phyloP scores from a whole-genome alignment of 2,797 vertebrate species.

The Esox lucius region DNA sequence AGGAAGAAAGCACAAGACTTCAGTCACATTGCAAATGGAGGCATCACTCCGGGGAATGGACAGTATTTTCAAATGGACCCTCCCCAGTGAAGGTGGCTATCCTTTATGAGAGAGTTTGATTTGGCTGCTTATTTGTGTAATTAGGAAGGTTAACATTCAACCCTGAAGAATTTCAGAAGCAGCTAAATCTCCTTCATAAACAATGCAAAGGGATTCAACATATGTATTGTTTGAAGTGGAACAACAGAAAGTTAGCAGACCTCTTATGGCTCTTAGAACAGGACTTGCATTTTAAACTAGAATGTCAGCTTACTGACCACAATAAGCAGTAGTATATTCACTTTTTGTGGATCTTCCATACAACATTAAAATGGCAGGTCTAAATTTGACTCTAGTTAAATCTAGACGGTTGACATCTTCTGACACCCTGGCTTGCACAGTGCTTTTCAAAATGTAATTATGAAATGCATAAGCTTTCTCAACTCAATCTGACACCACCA shows the following conservation, averaged over 20 bases:
- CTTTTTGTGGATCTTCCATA: slow-evolving; percentile 1
- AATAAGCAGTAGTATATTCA: slow-evolving; percentile 15
- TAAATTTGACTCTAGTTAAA: slow-evolving; percentile 11
- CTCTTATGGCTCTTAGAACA: neutral
- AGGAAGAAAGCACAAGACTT: neutral
- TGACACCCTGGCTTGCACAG: slow-evolving; percentile 9
- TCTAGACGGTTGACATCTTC: neutral
- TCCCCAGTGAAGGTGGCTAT: too few species aligned
- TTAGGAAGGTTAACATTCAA: slow-evolving; percentile 4
- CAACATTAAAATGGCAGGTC: slow-evolving; percentile 14
- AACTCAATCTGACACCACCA: slow-evolving; percentile 15
- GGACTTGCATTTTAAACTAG: slow-evolving; percentile 23
- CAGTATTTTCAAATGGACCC: slow-evolving; percentile 9
- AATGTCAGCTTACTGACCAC: slow-evolving; percentile 24
- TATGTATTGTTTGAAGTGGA: too few species aligned
- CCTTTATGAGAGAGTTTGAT: neutral
- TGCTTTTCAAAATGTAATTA: slow-evolving; percentile 13
- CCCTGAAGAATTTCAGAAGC: neutral
- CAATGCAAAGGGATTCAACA: neutral
- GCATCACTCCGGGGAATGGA: slow-evolving; percentile 4
- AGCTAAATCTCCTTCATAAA: neutral
- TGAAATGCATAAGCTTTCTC: slow-evolving; percentile 20
- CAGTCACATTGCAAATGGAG: neutral
- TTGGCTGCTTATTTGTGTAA: slow-evolving; percentile 10
- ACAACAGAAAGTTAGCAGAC: neutral